Evolutionary conservation across 1,140 invertebrate genomes (phyloP).

Genomic region (Eciton burchellii): DNA sequence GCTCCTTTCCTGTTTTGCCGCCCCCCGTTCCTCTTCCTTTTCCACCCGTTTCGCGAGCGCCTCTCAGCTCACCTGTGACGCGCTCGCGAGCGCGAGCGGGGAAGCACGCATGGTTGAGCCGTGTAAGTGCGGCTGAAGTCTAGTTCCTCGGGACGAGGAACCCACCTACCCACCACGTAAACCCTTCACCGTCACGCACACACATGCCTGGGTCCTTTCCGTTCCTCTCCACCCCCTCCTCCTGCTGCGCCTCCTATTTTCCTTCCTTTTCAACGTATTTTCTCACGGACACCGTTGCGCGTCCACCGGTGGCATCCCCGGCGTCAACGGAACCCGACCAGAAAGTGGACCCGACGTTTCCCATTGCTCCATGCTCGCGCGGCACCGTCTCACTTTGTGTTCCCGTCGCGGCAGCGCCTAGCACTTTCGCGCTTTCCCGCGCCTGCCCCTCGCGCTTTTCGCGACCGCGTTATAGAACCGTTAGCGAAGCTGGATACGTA

Average conservation of each 20-base stretch:
- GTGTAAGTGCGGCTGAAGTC: conserved; percentile 64
- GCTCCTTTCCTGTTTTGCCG: background rate
- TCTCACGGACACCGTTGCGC: conserved; percentile 61
- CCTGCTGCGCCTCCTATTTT: conserved; percentile 2
- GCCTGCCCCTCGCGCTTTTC: conserved; percentile 2
- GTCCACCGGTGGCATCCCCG: conserved; percentile 56
- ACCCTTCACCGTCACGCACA: conserved; percentile 45
- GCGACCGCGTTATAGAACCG: conserved; percentile 17
- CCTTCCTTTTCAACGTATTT: conserved; percentile 66
- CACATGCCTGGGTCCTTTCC: background rate
- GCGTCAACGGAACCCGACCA: conserved; percentile 49
- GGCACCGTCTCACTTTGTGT: background rate
- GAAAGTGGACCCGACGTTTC: conserved; percentile 33
- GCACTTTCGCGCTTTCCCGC: too few relatives aligned
- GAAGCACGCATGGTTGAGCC: conserved; percentile 72
- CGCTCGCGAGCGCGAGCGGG: conserved; percentile 57
- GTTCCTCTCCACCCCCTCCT: conserved; percentile 37
- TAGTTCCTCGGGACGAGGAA: conserved; percentile 65
- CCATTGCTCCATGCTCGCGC: background rate
- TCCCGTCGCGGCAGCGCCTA: conserved; percentile 11
- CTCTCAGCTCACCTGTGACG: conserved; percentile 68
- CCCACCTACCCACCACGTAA: conserved; percentile 61
- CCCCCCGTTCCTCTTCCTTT: conserved; percentile 10
- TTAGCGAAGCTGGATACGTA: conserved; percentile 31
- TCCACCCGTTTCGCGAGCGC: conserved; percentile 40